Conservation (phyloP, 2,888 invertebrate genomes). For the Lepidocyrtinus sp. region DNA sequence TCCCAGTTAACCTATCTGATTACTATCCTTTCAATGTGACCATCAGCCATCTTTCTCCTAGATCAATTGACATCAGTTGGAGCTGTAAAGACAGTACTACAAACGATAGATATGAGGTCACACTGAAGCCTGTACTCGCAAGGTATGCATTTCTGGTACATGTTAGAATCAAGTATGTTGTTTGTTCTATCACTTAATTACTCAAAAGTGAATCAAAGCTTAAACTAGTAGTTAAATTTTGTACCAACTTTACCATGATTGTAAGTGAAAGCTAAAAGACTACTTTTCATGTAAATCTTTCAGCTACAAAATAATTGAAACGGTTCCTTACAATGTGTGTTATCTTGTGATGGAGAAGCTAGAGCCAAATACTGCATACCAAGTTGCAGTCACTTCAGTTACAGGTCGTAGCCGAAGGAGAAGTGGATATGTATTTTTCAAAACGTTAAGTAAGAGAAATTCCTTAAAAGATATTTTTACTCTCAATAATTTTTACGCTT, state of each 20-base stretch:
- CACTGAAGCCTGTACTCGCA: constrained; percentile 91
- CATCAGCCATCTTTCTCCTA: constrained; percentile 88
- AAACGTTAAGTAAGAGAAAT: constrained; percentile 75
- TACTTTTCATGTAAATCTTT: constrained; percentile 7
- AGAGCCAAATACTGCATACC: constrained; percentile 86
- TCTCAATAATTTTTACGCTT: constrained; percentile 11
- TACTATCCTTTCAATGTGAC: constrained; percentile 84
- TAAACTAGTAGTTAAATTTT: no score
- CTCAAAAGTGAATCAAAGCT: no score
- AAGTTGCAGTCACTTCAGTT: constrained; percentile 87
- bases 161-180: constrained; percentile 35
- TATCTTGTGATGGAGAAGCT: constrained; percentile 65
- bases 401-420: constrained; percentile 87
- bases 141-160: constrained; percentile 78
- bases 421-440: constrained; percentile 91
- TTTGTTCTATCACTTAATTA: no score
- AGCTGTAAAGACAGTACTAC: constrained; percentile 82
- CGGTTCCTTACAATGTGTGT: constrained; percentile 68
- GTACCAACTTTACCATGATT: no score
- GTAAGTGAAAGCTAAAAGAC: no score
- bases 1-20: constrained; percentile 28
- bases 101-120: constrained; percentile 92
- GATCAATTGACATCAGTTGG: constrained; percentile 90
- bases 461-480: background rate
- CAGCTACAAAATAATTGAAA: constrained; percentile 69